Conservation (phyloP, 2,797 vertebrate genomes). For the Sebastes flavidus region DNA sequence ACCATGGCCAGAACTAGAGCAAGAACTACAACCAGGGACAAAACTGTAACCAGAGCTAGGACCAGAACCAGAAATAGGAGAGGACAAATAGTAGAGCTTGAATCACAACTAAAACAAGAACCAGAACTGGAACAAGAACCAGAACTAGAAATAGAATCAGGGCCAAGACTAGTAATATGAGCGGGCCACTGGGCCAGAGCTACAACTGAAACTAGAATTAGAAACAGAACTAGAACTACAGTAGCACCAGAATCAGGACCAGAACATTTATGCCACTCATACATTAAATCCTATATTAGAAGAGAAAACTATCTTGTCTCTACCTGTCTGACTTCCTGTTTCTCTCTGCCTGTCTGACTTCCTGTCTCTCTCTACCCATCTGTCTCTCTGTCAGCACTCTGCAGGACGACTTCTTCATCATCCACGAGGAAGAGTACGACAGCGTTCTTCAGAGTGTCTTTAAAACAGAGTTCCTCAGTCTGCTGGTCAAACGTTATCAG, state of each 20-base stretch:
- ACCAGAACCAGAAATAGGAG: neutral
- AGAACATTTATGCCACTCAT: neutral
- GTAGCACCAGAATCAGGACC: neutral
- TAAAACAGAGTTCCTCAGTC: slow-evolving; percentile 88
- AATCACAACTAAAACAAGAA: neutral
- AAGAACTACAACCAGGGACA: neutral
- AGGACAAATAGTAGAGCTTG: neutral
- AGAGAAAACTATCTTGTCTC: neutral
- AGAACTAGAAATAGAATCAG: neutral
- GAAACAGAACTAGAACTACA: neutral
- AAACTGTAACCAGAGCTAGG: neutral
- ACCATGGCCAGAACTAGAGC: neutral
- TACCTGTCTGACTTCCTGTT: neutral
- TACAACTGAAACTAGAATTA: neutral
- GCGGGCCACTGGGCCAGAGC: neutral
- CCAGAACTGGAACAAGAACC: neutral
- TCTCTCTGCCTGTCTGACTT: neutral
- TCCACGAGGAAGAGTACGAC: slow-evolving; percentile 87
- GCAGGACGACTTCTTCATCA: slow-evolving; percentile 87
- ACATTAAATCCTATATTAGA: neutral
- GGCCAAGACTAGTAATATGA: too few species aligned
- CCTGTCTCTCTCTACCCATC: neutral
- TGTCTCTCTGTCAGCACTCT: slow-evolving; percentile 74
- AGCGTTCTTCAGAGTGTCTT: slow-evolving; percentile 86
- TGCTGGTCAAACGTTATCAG: slow-evolving; percentile 84